Conservation (phyloP, 2,888 invertebrate species). For the Eupithecia dodoneata region DNA sequence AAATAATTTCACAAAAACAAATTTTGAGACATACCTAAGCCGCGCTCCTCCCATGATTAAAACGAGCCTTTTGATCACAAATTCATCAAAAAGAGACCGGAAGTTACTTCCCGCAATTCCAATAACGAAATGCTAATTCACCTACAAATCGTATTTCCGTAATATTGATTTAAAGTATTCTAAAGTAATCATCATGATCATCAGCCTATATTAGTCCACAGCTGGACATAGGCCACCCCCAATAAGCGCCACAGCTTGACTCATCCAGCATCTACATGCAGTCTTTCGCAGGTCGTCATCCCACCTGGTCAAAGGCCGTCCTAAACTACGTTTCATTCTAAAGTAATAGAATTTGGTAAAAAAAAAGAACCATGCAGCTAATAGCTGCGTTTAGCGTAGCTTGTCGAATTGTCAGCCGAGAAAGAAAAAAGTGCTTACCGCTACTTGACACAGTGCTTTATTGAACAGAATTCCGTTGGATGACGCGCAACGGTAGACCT, state of each 20-base stretch:
- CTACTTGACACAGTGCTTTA: slow-evolving; percentile 82
- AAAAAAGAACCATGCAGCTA: slow-evolving; percentile 38
- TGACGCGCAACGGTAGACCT: slow-evolving; percentile 61
- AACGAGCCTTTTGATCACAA: background rate
- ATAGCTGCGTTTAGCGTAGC: slow-evolving; percentile 49
- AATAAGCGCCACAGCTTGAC: too few relatives aligned
- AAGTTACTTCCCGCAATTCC: background rate
- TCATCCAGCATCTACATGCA: too few relatives aligned
- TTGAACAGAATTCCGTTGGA: slow-evolving; percentile 75
- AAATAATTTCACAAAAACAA: background rate
- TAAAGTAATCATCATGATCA: background rate
- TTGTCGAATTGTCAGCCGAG: slow-evolving; percentile 65
- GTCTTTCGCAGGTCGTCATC: too few relatives aligned
- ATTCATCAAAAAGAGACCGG: background rate
- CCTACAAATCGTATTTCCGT: background rate
- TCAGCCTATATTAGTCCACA: too few relatives aligned
- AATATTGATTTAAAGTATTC: background rate
- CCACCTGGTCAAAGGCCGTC: too few relatives aligned
- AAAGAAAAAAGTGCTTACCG: slow-evolving; percentile 76
- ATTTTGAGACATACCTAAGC: background rate
- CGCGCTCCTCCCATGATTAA: background rate
- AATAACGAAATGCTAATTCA: background rate
- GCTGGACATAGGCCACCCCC: too few relatives aligned
- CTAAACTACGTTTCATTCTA: background rate
- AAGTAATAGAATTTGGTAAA: background rate